These are phyloP conservation scores for Zaprionus ghesquierei DNA, from an alignment of 1,140 invertebrate genomes.

Conservation along the genomic window DNA sequence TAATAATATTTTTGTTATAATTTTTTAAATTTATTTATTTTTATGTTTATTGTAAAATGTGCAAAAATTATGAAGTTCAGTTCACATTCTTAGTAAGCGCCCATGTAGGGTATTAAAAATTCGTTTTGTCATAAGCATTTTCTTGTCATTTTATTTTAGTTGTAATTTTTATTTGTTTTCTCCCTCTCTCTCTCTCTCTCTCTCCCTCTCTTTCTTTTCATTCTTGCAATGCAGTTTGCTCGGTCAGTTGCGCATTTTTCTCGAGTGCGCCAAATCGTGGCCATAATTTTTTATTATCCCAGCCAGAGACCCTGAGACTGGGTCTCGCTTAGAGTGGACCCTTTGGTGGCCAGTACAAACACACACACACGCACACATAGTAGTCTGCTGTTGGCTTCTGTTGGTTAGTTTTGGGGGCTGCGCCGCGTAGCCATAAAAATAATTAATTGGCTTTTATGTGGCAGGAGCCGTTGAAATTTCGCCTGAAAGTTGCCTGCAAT, in stretches of 20 bases:
- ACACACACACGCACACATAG: slow-evolving; percentile 10
- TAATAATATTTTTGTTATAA: no score
- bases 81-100: no score
- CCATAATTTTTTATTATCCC: slow-evolving; percentile 78
- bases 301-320: slow-evolving; percentile 16
- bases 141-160: background rate
- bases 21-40: no score
- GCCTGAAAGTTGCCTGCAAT: slow-evolving; percentile 30
- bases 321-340: slow-evolving; percentile 1
- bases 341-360: slow-evolving; percentile 8
- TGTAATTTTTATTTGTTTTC: background rate
- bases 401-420: slow-evolving; percentile 43
- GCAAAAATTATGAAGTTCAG: no score
- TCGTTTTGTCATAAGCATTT: background rate
- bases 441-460: slow-evolving; percentile 80
- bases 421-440: slow-evolving; percentile 69
- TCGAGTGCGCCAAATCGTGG: slow-evolving; percentile 76
- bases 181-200: background rate
- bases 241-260: slow-evolving; percentile 63
- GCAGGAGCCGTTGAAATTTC: slow-evolving; percentile 76
- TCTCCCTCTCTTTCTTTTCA: background rate
- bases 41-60: background rate
- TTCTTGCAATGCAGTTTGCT: slow-evolving; percentile 27
- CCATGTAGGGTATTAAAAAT: background rate
- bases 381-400: slow-evolving; percentile 54